Base-by-base conservation (phyloP, 35 echinoderm and acorn worm genomes). In the Lytechinus pictus region DNA sequence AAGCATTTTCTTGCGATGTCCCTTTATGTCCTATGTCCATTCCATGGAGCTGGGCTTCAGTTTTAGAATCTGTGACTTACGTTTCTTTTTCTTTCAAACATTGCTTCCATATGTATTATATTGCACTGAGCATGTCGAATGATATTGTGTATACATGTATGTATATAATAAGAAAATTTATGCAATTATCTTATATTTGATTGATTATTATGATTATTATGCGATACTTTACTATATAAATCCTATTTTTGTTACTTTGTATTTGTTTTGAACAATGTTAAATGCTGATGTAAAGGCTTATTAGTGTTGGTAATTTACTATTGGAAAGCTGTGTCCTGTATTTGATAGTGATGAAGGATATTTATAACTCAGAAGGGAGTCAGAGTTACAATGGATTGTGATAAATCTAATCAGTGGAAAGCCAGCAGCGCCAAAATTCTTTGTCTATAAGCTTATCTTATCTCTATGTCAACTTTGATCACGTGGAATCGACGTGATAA, bases 181-280 rank as follows among this genome's bases (percentile, higher is more conserved):
- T 79, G 66, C 66, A 79, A 79, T 79, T 79, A 72, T 72, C 61
- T 72, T 72, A 79, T 79, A 79, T 79, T 79, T 79, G 66, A 79
- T 44, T 44, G 33, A 44, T 1, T 44, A 44, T 44, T 44, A 44
- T 44, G 33, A 44, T 79, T 79, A n/a, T 79, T 3, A 79, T 79
- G 66, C n/a, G n/a, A 79, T 79, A 79, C 19, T 79, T 79, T 79
- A 79, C 66, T 79, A 79, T 24, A n/a, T 79, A 4, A n/a, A 24
- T 79, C 66, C 6, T 79, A 79, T 79, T 79, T 58, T 79, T 79
- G 66, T 79, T 79, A 79, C n/a, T 8, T 79, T 79, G 66, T 24
- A 79, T 24, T 7, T 79, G n/a, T 79, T 79, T 79, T 79, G 19
- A 24, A 79, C 21, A 24, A 79, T 24, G 66, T 79, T 79, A 79